phyloP scores from a whole-genome alignment of 2,797 vertebrate genomes.

The Sebastes diaconus region DNA sequence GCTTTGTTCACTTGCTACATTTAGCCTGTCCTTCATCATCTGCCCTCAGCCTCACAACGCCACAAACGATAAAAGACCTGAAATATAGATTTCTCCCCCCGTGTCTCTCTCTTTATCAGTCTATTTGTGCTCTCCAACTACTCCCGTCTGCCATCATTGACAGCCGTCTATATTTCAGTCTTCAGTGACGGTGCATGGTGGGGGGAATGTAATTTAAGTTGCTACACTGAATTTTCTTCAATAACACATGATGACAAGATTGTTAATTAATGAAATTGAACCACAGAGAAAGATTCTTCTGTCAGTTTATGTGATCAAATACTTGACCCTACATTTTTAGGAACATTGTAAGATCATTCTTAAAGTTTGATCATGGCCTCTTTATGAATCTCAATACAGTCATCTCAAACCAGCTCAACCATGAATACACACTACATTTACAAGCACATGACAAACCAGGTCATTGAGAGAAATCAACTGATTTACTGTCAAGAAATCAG shows the following conservation, averaged over 20 bases:
- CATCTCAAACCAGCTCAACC: not conserved
- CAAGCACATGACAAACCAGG: not conserved
- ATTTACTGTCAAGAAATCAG: not conserved
- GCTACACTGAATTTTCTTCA: not conserved
- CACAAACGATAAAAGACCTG: conserved; percentile 81
- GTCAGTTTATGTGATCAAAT: not conserved
- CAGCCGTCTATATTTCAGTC: conserved; percentile 35
- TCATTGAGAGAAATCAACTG: not conserved
- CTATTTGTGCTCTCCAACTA: conserved; percentile 52
- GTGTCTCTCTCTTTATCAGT: conserved; percentile 55
- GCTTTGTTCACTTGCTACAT: conserved; percentile 85
- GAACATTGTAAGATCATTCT: not conserved
- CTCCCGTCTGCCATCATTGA: conserved; percentile 52
- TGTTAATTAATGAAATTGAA: conserved; percentile 7
- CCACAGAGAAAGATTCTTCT: not conserved
- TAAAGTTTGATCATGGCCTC: not conserved
- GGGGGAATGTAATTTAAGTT: not conserved
- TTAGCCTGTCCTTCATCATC: conserved; percentile 82
- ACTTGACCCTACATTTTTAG: not conserved
- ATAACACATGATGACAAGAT: not conserved
- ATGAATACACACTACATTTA: not conserved
- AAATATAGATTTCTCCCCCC: conserved; percentile 78
- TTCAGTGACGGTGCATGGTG: not conserved
- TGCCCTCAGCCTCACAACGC: conserved; percentile 72
- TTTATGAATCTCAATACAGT: not conserved